Evolutionary conservation across 2,888 invertebrate genomes (phyloP).

Genomic region (Cetonia aurata): DNA sequence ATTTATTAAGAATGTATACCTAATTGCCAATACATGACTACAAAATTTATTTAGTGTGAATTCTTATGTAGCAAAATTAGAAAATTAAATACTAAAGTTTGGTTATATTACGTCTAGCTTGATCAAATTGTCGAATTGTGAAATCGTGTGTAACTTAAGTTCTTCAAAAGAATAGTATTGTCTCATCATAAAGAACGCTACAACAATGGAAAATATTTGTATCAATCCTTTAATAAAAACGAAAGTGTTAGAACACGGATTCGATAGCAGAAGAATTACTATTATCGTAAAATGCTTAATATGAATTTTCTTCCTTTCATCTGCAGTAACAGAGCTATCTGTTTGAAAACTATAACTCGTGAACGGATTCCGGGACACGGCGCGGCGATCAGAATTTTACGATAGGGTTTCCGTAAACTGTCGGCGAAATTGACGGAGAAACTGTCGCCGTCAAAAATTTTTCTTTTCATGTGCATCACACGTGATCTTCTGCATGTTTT

Average conservation of each 20-base stretch:
- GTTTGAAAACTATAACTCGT: conserved; percentile 40
- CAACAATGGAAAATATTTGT: too few relatives aligned
- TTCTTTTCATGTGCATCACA: conserved; percentile 46
- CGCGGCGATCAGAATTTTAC: conserved; percentile 51
- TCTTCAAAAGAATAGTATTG: too few relatives aligned
- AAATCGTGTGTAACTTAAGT: too few relatives aligned
- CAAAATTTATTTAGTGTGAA: too few relatives aligned
- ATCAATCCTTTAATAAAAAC: background rate
- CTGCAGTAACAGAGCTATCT: conserved; percentile 17
- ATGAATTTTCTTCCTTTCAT: conserved; percentile 40
- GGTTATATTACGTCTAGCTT: too few relatives aligned
- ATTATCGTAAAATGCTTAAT: conserved; percentile 44
- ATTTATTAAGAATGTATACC: too few relatives aligned
- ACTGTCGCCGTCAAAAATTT: conserved; percentile 55
- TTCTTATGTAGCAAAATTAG: too few relatives aligned
- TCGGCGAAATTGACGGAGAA: conserved; percentile 56
- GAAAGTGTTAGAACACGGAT: conserved; percentile 21
- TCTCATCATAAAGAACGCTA: too few relatives aligned
- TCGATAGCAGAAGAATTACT: conserved; percentile 9
- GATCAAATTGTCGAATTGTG: too few relatives aligned
- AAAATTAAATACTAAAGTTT: too few relatives aligned
- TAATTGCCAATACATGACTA: too few relatives aligned
- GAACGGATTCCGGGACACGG: conserved; percentile 24
- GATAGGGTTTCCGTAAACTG: conserved; percentile 51
- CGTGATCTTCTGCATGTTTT: conserved; percentile 39